Evolutionary conservation across 2,888 invertebrate genomes (phyloP).

Genomic region (Limenitis camilla): DNA sequence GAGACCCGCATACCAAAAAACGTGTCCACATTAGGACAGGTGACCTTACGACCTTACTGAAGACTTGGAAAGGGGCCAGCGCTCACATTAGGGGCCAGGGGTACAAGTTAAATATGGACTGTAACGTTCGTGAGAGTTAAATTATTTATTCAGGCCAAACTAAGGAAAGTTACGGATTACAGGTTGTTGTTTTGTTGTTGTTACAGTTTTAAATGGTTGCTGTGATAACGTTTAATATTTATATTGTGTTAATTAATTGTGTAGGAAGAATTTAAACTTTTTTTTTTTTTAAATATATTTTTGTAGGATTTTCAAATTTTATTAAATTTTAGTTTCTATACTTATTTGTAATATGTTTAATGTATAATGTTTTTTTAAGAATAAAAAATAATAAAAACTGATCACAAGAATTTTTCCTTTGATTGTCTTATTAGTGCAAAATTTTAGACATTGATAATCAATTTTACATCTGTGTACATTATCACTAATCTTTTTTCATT

Average conservation of each 20-base stretch:
- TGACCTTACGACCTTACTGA: conserved; percentile 52
- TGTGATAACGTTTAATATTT: conserved; percentile 1
- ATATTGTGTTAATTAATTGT: background rate
- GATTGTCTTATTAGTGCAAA: too few species aligned
- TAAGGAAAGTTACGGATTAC: conserved; percentile 25
- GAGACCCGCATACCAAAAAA: conserved; percentile 32
- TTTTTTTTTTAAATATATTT: too few species aligned
- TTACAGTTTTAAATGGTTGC: conserved; percentile 15
- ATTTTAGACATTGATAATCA: too few species aligned
- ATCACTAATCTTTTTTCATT: too few species aligned
- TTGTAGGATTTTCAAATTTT: too few species aligned
- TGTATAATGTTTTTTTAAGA: too few species aligned
- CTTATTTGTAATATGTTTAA: too few species aligned
- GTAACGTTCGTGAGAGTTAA: conserved; percentile 27
- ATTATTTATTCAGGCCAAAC: conserved; percentile 33
- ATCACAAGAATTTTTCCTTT: too few species aligned
- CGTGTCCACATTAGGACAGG: conserved; percentile 53
- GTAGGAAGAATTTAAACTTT: too few species aligned
- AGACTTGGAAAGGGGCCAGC: conserved; percentile 57
- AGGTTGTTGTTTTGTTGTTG: conserved; percentile 20
- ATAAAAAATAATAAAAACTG: too few species aligned
- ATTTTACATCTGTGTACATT: too few species aligned
- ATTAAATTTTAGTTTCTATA: too few species aligned
- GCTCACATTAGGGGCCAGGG: conserved; percentile 47
- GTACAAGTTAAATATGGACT: conserved; percentile 49